Percentiles rank a stretch among this genome's conserved stretches.
Conservation (phyloP, 1,140 invertebrate species). For the Oreohelix idahoensis region DNA sequence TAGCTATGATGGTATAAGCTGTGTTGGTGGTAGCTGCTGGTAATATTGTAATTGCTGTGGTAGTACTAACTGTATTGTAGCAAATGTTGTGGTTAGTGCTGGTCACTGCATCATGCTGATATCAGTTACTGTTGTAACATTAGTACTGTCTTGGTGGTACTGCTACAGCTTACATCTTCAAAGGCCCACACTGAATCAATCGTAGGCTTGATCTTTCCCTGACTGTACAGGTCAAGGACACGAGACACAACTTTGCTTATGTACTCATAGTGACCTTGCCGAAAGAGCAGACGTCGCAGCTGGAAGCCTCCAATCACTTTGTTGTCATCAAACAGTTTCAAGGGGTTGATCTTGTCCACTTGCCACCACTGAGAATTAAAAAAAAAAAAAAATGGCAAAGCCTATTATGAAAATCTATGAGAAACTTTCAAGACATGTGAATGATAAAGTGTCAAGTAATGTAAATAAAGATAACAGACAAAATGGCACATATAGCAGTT, state of each 20-base stretch:
- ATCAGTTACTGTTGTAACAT: too few relatives aligned
- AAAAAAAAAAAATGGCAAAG: background rate
- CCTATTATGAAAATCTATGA: background rate
- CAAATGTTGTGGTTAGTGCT: too few relatives aligned
- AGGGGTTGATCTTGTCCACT: slow-evolving; percentile 89
- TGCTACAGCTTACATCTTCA: slow-evolving; percentile 90
- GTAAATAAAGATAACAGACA: too few relatives aligned
- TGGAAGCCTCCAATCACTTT: slow-evolving; percentile 87
- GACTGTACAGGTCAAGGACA: slow-evolving; percentile 83
- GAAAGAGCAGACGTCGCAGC: slow-evolving; percentile 86
- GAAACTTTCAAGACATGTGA: too few relatives aligned
- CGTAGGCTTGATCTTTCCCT: slow-evolving; percentile 85
- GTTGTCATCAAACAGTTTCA: slow-evolving; percentile 92
- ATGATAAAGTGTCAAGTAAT: too few relatives aligned
- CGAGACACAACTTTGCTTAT: slow-evolving; percentile 81
- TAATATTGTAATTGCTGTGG: too few relatives aligned
- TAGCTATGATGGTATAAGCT: too few relatives aligned
- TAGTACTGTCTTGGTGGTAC: too few relatives aligned
- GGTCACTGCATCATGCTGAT: too few relatives aligned
- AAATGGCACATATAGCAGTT: too few relatives aligned
- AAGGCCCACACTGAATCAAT: slow-evolving; percentile 89
- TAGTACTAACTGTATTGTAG: too few relatives aligned
- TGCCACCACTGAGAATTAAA: slow-evolving; percentile 84
- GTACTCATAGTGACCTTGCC: slow-evolving; percentile 82
- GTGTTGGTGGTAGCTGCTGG: too few relatives aligned